phyloP scores from a whole-genome alignment of 2,888 invertebrate species.

The Ceratothoa steindachneri region DNA sequence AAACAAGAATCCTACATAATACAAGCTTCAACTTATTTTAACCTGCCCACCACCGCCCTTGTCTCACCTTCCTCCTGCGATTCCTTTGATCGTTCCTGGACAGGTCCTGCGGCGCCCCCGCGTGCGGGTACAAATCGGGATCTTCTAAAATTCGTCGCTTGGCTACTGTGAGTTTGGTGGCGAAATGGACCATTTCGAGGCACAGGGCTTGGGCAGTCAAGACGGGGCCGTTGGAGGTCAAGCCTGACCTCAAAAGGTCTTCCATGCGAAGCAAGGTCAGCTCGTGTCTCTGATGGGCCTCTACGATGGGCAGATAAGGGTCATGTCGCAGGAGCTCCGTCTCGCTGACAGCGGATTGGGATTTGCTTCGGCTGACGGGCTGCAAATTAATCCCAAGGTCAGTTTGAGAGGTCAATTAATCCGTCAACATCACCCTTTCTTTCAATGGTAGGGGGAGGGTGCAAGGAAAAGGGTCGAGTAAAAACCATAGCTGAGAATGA shows the following conservation, averaged over 20 bases:
- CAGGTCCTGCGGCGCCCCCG: conserved; percentile 30
- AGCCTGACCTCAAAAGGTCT: conserved; percentile 67
- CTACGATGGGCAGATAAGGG: conserved; percentile 61
- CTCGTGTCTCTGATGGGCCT: conserved; percentile 71
- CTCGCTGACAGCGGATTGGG: conserved; percentile 33
- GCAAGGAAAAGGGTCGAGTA: too few species aligned
- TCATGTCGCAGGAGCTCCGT: conserved; percentile 18
- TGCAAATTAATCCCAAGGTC: conserved; percentile 17
- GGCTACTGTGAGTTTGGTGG: conserved; percentile 71
- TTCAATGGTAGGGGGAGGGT: too few species aligned
- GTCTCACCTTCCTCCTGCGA: conserved; percentile 41
- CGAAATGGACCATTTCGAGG: conserved; percentile 71
- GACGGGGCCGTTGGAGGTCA: conserved; percentile 58
- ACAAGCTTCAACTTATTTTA: too few species aligned
- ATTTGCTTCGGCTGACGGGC: conserved; percentile 40
- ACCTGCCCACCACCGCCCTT: too few species aligned
- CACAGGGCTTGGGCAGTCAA: conserved; percentile 58
- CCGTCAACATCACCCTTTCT: too few species aligned
- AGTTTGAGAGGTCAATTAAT: background rate
- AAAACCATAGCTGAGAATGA: too few species aligned
- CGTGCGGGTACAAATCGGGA: conserved; percentile 64
- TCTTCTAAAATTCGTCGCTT: conserved; percentile 79
- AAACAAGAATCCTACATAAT: too few species aligned
- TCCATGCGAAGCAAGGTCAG: conserved; percentile 70
- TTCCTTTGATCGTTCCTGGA: conserved; percentile 42